Evolutionary conservation across 2,113 vertebrate species (phyloP).

Genomic region (Siniperca knerii): DNA sequence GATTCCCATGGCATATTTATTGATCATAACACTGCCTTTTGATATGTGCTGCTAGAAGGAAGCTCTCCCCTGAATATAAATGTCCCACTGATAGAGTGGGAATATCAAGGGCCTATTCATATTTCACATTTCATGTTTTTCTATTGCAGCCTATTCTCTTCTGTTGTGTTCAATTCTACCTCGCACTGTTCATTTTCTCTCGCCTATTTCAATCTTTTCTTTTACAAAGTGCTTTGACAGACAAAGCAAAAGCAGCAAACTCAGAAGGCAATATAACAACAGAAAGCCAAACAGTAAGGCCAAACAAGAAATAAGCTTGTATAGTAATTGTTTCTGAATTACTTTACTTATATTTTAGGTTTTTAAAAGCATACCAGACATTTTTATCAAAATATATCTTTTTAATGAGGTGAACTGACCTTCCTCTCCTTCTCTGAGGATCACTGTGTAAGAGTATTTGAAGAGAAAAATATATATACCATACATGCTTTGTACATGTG

Average conservation of each 20-base stretch:
- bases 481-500: background rate
- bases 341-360: too few relatives aligned
- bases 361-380: too few relatives aligned
- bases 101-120: slow-evolving; percentile 78
- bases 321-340: too few relatives aligned
- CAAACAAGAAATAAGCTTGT: too few relatives aligned
- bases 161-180: slow-evolving; percentile 69
- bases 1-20: slow-evolving; percentile 81
- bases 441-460: background rate
- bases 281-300: too few relatives aligned
- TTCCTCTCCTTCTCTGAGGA: too few relatives aligned
- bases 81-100: slow-evolving; percentile 74
- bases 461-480: slow-evolving; percentile 1
- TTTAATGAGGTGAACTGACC: too few relatives aligned
- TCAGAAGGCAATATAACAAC: too few relatives aligned
- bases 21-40: slow-evolving; percentile 81
- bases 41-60: slow-evolving; percentile 74
- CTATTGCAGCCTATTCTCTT: slow-evolving; percentile 68
- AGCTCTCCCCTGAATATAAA: slow-evolving; percentile 77
- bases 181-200: slow-evolving; percentile 64
- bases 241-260: too few relatives aligned
- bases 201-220: slow-evolving; percentile 45
- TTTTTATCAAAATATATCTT: too few relatives aligned
- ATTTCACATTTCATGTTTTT: slow-evolving; percentile 76
- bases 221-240: too few relatives aligned